Evolutionary conservation across 2,113 vertebrate species (phyloP).

Genomic region (Geococcyx californianus): DNA sequence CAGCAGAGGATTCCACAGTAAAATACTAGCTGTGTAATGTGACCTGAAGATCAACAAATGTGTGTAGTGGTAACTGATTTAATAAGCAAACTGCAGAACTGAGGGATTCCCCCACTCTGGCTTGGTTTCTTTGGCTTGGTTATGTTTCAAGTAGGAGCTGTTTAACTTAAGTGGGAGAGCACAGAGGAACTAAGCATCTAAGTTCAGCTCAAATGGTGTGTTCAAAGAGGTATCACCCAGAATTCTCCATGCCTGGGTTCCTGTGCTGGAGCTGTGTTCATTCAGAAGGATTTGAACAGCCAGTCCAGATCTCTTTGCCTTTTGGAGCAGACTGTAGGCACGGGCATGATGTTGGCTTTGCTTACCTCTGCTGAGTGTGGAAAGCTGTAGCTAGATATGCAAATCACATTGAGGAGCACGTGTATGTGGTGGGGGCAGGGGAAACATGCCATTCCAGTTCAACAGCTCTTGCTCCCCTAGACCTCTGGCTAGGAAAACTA

Average conservation of each 20-base stretch:
- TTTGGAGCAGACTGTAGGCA: background rate
- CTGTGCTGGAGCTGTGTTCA: background rate
- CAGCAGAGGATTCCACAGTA: background rate
- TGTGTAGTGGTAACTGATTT: background rate
- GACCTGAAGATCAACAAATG: background rate
- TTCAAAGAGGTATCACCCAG: background rate
- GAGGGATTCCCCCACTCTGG: background rate
- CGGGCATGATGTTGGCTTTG: rapidly evolving
- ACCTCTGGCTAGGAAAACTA: conserved; percentile 50
- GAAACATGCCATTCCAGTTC: conserved; percentile 39
- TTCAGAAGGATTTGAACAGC: background rate
- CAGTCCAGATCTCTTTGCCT: background rate
- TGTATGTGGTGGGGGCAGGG: background rate
- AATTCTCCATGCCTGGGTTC: background rate
- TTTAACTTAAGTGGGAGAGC: background rate
- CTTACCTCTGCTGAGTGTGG: background rate
- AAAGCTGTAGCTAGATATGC: background rate
- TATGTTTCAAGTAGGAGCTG: background rate
- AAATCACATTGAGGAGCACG: background rate
- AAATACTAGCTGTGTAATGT: background rate
- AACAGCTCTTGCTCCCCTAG: conserved; percentile 7
- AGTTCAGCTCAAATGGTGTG: rapidly evolving
- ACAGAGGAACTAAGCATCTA: background rate
- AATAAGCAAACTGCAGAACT: background rate
- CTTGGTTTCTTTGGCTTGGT: background rate